Conservation (phyloP, 2,113 vertebrate genomes). For the Zapornia atra region DNA sequence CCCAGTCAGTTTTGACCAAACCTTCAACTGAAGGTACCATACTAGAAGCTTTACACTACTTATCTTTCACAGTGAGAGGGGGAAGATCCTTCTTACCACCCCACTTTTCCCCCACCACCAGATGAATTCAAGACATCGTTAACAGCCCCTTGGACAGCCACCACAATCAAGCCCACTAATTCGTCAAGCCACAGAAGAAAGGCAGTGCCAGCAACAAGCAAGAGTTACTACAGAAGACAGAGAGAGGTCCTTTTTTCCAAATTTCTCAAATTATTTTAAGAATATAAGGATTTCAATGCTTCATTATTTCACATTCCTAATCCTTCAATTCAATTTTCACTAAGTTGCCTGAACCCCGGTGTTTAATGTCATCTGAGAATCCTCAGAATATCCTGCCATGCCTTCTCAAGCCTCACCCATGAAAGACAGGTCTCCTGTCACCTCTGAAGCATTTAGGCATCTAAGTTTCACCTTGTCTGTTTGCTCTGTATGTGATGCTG, state of each 20-base stretch:
- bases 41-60: neutral
- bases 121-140: neutral
- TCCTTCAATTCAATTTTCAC: neutral
- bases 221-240: neutral
- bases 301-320: neutral
- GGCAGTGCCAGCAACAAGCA: neutral
- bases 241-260: neutral
- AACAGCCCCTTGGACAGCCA: neutral
- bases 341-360: neutral
- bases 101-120: neutral
- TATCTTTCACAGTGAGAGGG: neutral
- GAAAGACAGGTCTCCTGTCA: neutral
- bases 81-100: neutral
- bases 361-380: neutral
- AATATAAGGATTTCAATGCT: neutral
- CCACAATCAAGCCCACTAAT: neutral
- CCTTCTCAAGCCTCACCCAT: neutral
- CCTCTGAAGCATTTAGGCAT: neutral
- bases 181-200: neutral
- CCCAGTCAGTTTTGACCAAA: neutral
- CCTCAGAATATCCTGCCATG: neutral
- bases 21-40: neutral
- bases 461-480: neutral
- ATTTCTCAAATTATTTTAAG: neutral
- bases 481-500: neutral